Base-by-base conservation (phyloP, 2,113 vertebrate species). In the Prunella himalayana region DNA sequence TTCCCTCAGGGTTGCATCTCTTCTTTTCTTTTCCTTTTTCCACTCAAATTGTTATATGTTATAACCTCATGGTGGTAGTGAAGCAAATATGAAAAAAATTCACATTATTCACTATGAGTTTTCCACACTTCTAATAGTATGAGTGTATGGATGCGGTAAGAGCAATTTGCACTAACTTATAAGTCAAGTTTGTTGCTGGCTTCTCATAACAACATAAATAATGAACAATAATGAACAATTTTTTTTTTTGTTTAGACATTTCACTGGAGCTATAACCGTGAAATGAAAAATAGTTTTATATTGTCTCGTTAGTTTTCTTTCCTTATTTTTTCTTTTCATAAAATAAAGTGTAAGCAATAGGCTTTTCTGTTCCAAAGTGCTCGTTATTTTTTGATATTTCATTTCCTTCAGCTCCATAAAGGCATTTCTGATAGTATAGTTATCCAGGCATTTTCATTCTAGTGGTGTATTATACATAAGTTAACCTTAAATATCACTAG, bases 161-260 rank as follows among this genome's bases (percentile, higher is more conserved):
- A 83, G 33, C 71, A 76, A 95, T 93, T 92, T 94, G 42, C 82
- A 88, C 94, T 92, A 86, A 77, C 60, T 86, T 93, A 17, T 22
- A 86, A 90, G 61, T 68, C 60, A 94, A 51, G 71, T 93, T 94
- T 71, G 65, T 54, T 84, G 47, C 80, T 92, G 68, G 25, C 66
- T 88, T 95, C 76, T 80, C 68, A 81, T 80, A 94, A 90, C 53
- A 90, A 85, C 82, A 93, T 95, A 95, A 97, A 95, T 95, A 93
- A 92, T 94, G 85, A 97, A 87, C 53, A 90, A 41, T 90, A 96
- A 97, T 95, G 88, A 92, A 86, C 11, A 57, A 90, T 86, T 90
- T 93, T 83, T 96, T 47, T 90, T 93, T 95, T 90, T 41, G 30
- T 83, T 95, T 92, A 86, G 88, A 51, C 79, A 60, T 92, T 95